Conservation (phyloP, 1,140 invertebrate genomes). For the Bicyclus anynana region DNA sequence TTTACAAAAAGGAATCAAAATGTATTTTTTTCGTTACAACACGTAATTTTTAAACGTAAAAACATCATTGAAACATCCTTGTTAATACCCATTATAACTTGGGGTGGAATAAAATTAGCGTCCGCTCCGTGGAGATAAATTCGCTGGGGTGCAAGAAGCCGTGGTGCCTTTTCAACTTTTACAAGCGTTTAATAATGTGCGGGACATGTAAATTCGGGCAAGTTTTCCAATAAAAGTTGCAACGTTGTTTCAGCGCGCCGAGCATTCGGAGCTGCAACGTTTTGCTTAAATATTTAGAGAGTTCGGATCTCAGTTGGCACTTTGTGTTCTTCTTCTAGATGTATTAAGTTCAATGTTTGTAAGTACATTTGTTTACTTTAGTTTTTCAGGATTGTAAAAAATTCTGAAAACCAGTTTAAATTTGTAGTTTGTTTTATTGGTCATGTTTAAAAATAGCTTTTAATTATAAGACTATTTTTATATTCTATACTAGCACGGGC, state of each 20-base stretch:
- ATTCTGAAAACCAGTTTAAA: no score
- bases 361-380: neutral
- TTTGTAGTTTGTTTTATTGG: no score
- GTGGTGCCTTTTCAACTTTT: constrained; percentile 41
- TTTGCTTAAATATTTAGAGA: constrained; percentile 2
- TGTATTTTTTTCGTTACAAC: no score
- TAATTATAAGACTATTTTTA: no score
- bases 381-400: no score
- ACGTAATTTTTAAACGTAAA: no score
- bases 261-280: neutral
- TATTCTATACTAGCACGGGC: no score
- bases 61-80: no score
- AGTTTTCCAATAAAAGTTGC: constrained; percentile 75
- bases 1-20: no score
- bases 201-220: constrained; percentile 64
- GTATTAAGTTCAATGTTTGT: neutral
- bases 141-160: constrained; percentile 15
- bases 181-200: constrained; percentile 69
- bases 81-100: constrained; percentile 24
- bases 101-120: constrained; percentile 28
- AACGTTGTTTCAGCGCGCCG: constrained; percentile 15
- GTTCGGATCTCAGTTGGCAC: neutral
- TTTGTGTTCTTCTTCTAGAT: neutral
- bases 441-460: no score
- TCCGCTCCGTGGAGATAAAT: constrained; percentile 28